Evolutionary conservation across 2,797 vertebrate species (phyloP).

Genomic region (Notamacropus eugenii): DNA sequence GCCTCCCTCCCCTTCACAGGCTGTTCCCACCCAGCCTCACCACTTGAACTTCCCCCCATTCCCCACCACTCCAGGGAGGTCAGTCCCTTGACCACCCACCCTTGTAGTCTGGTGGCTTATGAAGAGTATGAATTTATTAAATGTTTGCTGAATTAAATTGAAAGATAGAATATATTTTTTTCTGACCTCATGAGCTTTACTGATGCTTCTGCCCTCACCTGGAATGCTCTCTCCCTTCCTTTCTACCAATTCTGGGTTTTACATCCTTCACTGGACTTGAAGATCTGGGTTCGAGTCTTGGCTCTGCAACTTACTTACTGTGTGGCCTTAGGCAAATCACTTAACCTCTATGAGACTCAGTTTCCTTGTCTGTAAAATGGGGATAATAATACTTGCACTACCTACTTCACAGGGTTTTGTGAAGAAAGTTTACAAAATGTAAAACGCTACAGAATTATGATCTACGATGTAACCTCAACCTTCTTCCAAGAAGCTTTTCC

Average conservation of each 20-base stretch:
- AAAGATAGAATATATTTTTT: background rate
- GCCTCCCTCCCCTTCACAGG: too few relatives aligned
- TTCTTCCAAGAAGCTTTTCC: background rate
- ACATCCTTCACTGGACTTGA: background rate
- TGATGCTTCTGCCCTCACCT: background rate
- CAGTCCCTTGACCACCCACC: background rate
- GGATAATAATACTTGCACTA: background rate
- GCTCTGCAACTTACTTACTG: background rate
- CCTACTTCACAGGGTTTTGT: background rate
- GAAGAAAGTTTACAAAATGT: background rate
- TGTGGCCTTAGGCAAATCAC: background rate
- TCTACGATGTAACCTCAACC: background rate
- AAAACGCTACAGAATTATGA: background rate
- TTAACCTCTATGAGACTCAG: background rate
- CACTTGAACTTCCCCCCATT: background rate
- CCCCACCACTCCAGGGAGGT: background rate
- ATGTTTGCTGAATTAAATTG: background rate
- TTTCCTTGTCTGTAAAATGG: background rate
- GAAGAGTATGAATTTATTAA: background rate
- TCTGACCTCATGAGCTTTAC: background rate
- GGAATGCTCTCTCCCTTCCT: background rate
- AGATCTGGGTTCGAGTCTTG: background rate
- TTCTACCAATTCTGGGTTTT: background rate
- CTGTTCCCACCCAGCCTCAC: background rate
- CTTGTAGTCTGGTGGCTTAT: background rate